Percentiles rank a stretch among this genome's conserved stretches.
Conservation (phyloP, 2,113 vertebrate genomes). For the Thalassarche chlororhynchos region DNA sequence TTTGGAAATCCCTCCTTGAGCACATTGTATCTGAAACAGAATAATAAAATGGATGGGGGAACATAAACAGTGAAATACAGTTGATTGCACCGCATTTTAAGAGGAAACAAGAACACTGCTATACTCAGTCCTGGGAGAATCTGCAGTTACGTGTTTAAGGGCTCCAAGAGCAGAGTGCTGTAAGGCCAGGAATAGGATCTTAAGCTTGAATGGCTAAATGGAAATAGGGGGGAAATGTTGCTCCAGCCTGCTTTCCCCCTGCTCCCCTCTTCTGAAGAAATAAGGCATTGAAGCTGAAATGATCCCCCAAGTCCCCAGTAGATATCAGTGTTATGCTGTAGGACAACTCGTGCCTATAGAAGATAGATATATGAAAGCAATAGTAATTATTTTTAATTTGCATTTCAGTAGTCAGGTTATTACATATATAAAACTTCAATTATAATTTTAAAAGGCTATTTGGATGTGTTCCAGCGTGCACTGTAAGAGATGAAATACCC, state of each 20-base stretch:
- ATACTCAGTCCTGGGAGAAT: neutral
- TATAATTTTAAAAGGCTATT: conserved; percentile 14
- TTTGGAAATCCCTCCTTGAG: neutral
- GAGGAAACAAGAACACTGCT: neutral
- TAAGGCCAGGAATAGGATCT: neutral
- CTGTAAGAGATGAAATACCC: neutral
- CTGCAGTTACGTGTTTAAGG: neutral
- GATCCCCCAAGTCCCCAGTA: neutral
- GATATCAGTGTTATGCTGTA: neutral
- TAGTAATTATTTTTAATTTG: conserved; percentile 20
- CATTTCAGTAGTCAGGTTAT: neutral
- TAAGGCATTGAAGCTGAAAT: neutral
- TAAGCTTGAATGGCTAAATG: neutral
- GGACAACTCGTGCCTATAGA: neutral
- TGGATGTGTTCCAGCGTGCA: neutral
- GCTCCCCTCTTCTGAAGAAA: neutral
- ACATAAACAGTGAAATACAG: neutral
- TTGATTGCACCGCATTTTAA: neutral
- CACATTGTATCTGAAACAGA: neutral
- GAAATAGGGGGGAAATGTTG: neutral
- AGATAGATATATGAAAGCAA: neutral
- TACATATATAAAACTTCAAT: conserved; percentile 31
- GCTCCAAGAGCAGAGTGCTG: neutral
- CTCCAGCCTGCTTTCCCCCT: neutral
- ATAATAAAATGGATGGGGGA: neutral